phyloP scores from a whole-genome alignment of 2,113 vertebrate genomes.

The Lagenorhynchus albirostris region DNA sequence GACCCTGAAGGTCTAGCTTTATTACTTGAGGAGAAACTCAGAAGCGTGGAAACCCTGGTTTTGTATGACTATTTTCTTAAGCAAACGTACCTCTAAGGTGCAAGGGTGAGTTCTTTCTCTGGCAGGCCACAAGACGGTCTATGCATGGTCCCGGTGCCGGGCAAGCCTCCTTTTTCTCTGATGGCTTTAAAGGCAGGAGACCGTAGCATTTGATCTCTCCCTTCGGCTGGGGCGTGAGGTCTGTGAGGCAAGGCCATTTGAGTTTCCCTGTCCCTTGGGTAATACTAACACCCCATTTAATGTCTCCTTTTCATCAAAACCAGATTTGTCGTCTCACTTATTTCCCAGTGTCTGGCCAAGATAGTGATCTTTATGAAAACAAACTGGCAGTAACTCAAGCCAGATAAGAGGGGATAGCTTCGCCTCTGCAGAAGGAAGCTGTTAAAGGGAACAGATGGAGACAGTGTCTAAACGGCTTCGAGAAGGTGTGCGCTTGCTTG shows the following conservation, averaged over 20 bases:
- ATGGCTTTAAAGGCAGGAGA: neutral
- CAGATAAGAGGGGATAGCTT: slow-evolving; percentile 52
- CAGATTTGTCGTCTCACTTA: slow-evolving; percentile 63
- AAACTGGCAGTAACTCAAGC: slow-evolving; percentile 64
- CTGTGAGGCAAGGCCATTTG: slow-evolving; percentile 9
- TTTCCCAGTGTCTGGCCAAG: slow-evolving; percentile 69
- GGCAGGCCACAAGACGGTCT: neutral
- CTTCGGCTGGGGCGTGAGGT: neutral
- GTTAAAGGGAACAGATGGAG: slow-evolving; percentile 44
- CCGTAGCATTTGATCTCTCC: neutral
- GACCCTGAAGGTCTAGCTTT: neutral
- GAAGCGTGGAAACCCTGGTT: neutral
- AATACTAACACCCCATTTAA: slow-evolving; percentile 56
- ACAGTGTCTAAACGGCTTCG: neutral
- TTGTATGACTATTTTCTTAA: neutral
- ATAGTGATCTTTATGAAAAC: slow-evolving; percentile 62
- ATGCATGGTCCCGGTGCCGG: fast-evolving
- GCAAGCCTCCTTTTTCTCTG: neutral
- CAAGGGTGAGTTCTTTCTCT: neutral
- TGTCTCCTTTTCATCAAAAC: slow-evolving; percentile 65
- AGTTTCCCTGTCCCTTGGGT: slow-evolving; percentile 53
- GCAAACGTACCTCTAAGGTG: neutral
- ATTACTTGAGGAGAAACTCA: neutral
- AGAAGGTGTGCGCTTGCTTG: neutral
- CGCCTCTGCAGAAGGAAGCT: neutral